These are phyloP conservation scores for Rotaria magnacalcarata DNA, from an alignment of 2,888 invertebrate genomes.

Conservation along the genomic window DNA sequence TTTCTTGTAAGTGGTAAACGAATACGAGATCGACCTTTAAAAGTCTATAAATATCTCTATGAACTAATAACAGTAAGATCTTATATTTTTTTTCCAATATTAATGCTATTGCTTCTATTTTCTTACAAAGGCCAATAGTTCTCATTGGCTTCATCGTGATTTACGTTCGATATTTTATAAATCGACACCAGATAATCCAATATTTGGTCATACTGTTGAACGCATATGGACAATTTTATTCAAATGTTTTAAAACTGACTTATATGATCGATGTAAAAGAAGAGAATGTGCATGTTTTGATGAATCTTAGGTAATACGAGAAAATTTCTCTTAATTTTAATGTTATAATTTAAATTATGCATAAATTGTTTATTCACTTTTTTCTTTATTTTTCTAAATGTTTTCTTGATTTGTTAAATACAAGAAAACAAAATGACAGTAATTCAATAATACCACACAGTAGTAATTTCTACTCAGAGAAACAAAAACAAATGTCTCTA, in stretches of 20 bases:
- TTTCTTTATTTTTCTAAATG: not conserved
- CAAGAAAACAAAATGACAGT: not conserved
- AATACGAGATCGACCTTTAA: not conserved
- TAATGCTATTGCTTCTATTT: not conserved
- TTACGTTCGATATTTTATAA: not conserved
- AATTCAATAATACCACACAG: not conserved
- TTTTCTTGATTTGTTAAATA: not conserved
- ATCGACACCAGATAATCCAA: not conserved
- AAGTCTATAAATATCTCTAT: not conserved
- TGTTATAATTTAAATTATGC: too few species aligned
- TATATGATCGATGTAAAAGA: not conserved
- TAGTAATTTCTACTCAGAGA: not conserved
- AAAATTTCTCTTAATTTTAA: too few species aligned
- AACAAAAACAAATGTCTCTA: too few species aligned
- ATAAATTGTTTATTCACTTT: not conserved
- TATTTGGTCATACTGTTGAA: not conserved
- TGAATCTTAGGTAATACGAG: not conserved
- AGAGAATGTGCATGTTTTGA: not conserved
- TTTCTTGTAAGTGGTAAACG: not conserved
- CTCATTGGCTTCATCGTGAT: slow-evolving; percentile 18
- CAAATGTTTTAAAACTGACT: not conserved
- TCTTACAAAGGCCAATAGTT: not conserved
- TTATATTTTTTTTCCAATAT: not conserved
- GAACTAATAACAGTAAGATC: not conserved
- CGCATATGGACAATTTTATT: not conserved